phyloP scores from a whole-genome alignment of 2,888 invertebrate species.

The Tinea semifulvella region DNA sequence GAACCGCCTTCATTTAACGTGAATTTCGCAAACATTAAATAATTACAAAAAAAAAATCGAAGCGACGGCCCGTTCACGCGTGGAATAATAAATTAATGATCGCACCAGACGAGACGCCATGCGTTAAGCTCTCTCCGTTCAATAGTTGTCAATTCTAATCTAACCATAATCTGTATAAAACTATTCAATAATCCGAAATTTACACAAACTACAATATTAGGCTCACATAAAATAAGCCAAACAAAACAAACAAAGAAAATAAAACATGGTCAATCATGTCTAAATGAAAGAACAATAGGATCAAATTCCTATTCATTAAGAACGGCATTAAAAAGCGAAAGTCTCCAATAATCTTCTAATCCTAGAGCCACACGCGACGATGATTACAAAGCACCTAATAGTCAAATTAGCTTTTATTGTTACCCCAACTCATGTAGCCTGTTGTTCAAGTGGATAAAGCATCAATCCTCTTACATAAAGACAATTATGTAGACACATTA shows the following conservation, averaged over 20 bases:
- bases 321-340: conserved; percentile 30
- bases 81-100: conserved; percentile 52
- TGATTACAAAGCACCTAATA: conserved; percentile 65
- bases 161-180: conserved; percentile 16
- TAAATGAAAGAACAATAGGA: conserved; percentile 46
- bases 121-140: neutral
- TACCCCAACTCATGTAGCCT: conserved; percentile 26
- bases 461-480: conserved; percentile 55
- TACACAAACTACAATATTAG: neutral
- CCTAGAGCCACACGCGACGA: conserved; percentile 63
- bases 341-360: conserved; percentile 49
- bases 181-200: neutral
- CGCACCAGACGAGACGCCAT: conserved; percentile 25
- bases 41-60: conserved; percentile 46
- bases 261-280: conserved; percentile 2
- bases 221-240: neutral
- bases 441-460: conserved; percentile 24
- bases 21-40: conserved; percentile 52
- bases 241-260: neutral
- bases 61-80: conserved; percentile 48
- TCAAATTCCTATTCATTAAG: conserved; percentile 49
- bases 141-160: conserved; percentile 11
- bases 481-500: conserved; percentile 54
- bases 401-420: conserved; percentile 66
- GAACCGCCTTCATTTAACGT: conserved; percentile 54